A percentile compares a stretch with the other conserved stretches of the same genome.
Evolutionary conservation across 2,797 vertebrate species (phyloP).

Genomic region (Nyctibius grandis): DNA sequence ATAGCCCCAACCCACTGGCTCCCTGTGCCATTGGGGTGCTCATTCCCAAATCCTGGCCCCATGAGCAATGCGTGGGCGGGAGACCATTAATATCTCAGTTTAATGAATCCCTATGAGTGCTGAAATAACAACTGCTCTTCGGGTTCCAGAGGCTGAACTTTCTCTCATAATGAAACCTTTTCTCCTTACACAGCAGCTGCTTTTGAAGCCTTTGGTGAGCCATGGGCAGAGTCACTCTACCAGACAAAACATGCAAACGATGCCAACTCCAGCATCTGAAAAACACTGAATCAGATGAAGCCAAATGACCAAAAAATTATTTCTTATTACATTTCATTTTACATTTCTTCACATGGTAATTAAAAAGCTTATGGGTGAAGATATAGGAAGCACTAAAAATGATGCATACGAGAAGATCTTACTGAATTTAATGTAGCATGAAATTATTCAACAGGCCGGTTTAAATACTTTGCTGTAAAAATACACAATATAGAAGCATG

Average conservation of each 20-base stretch:
- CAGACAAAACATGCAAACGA: neutral
- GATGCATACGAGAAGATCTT: constrained; percentile 43
- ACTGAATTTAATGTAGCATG: constrained; percentile 63
- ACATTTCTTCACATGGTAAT: constrained; percentile 33
- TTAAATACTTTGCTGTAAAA: constrained; percentile 64
- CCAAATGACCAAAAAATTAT: neutral
- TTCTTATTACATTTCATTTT: neutral
- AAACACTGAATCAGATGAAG: neutral
- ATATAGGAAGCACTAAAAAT: constrained; percentile 67
- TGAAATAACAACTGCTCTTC: neutral
- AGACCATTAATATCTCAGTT: neutral
- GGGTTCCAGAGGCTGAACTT: neutral
- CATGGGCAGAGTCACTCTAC: neutral
- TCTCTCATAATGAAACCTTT: neutral
- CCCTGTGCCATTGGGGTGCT: fast-evolving
- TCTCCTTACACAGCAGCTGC: fast-evolving
- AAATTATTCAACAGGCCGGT: constrained; percentile 61
- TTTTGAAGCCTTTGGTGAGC: neutral
- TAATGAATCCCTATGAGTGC: fast-evolving
- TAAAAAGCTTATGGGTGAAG: constrained; percentile 59
- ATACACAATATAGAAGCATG: constrained; percentile 49
- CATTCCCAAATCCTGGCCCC: neutral
- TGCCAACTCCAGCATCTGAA: neutral
- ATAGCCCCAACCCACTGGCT: fast-evolving
- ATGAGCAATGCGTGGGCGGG: too few species aligned